Evolutionary conservation across 2,888 invertebrate species (phyloP), one percentile per base, ranked within the genome.

Genomic region (Cyaniris semiargus): DNA sequence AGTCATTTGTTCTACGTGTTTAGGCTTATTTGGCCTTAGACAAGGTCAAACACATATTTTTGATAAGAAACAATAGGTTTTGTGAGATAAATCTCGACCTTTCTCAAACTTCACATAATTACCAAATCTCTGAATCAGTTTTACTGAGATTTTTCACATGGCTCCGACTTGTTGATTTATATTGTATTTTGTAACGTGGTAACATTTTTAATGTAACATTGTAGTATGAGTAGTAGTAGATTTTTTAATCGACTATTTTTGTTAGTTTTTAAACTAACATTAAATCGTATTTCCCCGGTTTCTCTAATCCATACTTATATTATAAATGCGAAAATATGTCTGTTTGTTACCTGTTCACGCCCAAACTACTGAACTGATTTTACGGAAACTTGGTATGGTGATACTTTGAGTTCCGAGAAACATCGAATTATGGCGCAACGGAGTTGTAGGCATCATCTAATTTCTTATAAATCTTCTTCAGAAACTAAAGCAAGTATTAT

Each of bases 51-150:
- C 27, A 18, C 66, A 31, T 1, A 27, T 31, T 66, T 66, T 66
- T 66, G 66, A 66, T 66, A 66, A 66, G 18, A 66, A 66, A 66
- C 66, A 66, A 66, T 31, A 31, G 66, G 15, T 15, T 27, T 15
- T 27, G 66, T 66, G 66, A 18, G 18, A 66, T 27, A 18, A 27
- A 48, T 53, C 18, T 15, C 74, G 74, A 74, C 53, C 21, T 74
- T 74, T 74, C 74, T 74, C 74, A 27, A 27, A 74, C 71, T 74
- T 72, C 48, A 72, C 48, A 74, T 27, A 23, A 74, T 74, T 74
- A 53, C 74, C 74, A 53, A 74, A 27, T 74, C 23, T 53, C 23
- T 53, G 74, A 48, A 27, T 53, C 71, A 3, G 44, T 18, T 27
- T 74, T 27, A 23, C 48, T 53, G 53, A 53, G 74, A 53, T 74